phyloP scores from a whole-genome alignment of 1,140 invertebrate species.

The Apis dorsata region DNA sequence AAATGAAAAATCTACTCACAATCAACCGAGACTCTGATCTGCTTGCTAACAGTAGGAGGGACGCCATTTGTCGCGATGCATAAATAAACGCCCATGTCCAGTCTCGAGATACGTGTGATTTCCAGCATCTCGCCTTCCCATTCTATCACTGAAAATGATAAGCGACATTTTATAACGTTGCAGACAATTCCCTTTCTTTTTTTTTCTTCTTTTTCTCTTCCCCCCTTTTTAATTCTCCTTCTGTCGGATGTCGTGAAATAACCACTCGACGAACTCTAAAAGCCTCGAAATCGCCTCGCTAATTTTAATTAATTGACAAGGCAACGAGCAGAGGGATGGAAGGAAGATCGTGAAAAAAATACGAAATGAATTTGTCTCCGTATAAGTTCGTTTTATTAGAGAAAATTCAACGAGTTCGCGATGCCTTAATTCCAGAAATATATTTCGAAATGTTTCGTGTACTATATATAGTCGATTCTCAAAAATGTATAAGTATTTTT shows the following conservation, averaged over 20 bases:
- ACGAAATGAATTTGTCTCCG: neutral
- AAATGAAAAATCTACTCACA: constrained; percentile 85
- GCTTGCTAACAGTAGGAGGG: constrained; percentile 91
- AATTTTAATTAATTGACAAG: constrained; percentile 15
- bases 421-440: neutral
- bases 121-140: constrained; percentile 92
- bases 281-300: neutral
- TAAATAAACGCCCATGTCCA: constrained; percentile 95
- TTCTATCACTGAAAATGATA: constrained; percentile 84
- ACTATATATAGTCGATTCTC: neutral
- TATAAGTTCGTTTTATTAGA: neutral
- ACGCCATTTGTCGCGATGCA: constrained; percentile 91
- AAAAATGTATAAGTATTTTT: neutral
- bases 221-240: neutral
- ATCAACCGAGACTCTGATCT: constrained; percentile 95
- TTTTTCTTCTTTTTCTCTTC: neutral
- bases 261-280: neutral
- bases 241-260: neutral
- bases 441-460: neutral
- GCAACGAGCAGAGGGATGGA: neutral
- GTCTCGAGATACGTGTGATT: constrained; percentile 90
- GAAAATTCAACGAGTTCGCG: neutral
- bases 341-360: neutral
- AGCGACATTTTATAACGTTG: neutral
- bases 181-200: constrained; percentile 26